Evolutionary conservation across 2,888 invertebrate species (phyloP), one percentile per base, ranked within the genome.

Genomic region (Cataglyphis altisquamis): DNA sequence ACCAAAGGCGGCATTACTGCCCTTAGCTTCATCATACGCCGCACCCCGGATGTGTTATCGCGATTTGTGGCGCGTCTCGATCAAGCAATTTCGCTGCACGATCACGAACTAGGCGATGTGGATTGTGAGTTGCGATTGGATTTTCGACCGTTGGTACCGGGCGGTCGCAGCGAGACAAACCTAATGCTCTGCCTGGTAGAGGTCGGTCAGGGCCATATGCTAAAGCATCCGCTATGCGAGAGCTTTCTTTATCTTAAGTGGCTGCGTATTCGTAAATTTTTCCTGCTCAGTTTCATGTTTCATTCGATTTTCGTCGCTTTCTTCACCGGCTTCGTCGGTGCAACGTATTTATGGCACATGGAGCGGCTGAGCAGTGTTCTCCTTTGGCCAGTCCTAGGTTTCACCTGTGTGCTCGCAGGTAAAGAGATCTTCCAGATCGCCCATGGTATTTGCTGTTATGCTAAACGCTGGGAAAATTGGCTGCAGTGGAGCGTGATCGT

Each of bases 161-260:
- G 92, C 21, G 93, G 93, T 12, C 87, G 94, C 55, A 93, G 94
- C 1, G 94, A 95, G 85, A 96, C 94, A 95, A 97, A 94, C 94
- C 96, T 92, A 94, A 97, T 75, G 94, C 97, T 88, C 96, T 97
- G 87, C 96, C 97, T 73, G 95, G 96, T 87, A 91, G 98, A 96
- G 86, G 97, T 97, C 1, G 98, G 98, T 1, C 97, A 97, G 88
- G 97, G 97, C 91, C 97, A 97, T 75, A 95, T 98, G 10, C 94
- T 98, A 2, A 97, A 97, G 93, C 98, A 98, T 95, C 98, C 98
- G 0, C 95, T 98, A 0, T 98, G 97, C 87, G 98, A 98, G 94
- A 98, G 98, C 3, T 98, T 98, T 93, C 95, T 98, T 0, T 97
- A 97, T 91, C 95, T 98, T 29, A 98, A 98, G 95, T 98, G 98